Base-by-base conservation (phyloP, 2,888 invertebrate species). In the Cerceris ruficornis region DNA sequence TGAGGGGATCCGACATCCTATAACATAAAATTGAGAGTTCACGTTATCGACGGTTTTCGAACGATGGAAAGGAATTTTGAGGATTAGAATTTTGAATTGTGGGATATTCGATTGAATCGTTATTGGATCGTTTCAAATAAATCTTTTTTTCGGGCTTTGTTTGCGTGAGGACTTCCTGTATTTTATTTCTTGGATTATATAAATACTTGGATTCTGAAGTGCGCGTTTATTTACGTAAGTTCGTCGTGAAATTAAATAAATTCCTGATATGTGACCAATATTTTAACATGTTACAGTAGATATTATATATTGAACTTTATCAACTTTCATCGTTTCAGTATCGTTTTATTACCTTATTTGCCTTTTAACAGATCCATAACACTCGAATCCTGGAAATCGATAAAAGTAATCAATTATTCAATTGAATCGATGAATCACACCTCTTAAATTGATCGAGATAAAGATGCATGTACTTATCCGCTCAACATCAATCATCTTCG, bases 11-110 rank as follows among this genome's bases (percentile, higher is more conserved):
- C 59, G 67, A 57, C 6, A 50, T 46, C 60, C 87, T 87, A 87
- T 85, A 87, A 87, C 88, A 87, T 42, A 85, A 71, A 86, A 43
- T 52, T 11, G 17, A 71, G 9, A n/a, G n/a, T 50, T 54, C n/a
- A 14, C 41, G 69, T 85, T 84, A 85, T 55, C 8, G 14, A 66
- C n/a, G 60, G 42, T 41, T 54, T n/a, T 14, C 14, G 41, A 52
- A n/a, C n/a, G n/a, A 62, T 7, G n/a, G 7, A 6, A 15, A 11
- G 11, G 1, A 8, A 6, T 67, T 39, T 74, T 50, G n/a, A 2
- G 6, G 13, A 11, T 11, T 46, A 46, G 46, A 28, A 28, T 28
- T 46, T 46, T 46, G 46, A 11, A 46, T 50, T 50, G n/a, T 13
- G 50, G 9, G 11, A n/a, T 13, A 50, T 13, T 11, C 7, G 1